A percentile compares a stretch with the other conserved stretches of the same genome.
Evolutionary conservation across 2,888 invertebrate species (phyloP).

Genomic region (Pegoplata infirma): DNA sequence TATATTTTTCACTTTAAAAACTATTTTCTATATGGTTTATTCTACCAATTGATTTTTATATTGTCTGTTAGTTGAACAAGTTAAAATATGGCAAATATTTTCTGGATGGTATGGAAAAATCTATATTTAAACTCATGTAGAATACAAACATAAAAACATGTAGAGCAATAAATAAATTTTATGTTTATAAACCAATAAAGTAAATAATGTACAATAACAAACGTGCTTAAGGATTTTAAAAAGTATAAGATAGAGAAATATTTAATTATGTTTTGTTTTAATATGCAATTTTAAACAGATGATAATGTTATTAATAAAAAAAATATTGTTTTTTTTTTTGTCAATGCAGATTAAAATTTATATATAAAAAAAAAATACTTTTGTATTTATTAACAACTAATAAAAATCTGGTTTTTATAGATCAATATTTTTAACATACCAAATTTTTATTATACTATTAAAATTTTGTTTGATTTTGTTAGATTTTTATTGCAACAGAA

Average conservation of each 20-base stretch:
- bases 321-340: too few species aligned
- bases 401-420: too few species aligned
- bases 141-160: too few species aligned
- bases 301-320: neutral
- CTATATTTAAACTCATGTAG: neutral
- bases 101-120: neutral
- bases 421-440: too few species aligned
- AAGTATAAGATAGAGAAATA: neutral
- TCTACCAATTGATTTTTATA: slow-evolving; percentile 51
- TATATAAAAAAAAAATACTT: too few species aligned
- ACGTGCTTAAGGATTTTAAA: slow-evolving; percentile 18
- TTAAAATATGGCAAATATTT: neutral
- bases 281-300: neutral
- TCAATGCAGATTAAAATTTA: too few species aligned
- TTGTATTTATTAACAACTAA: too few species aligned
- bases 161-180: slow-evolving; percentile 21
- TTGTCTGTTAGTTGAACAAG: slow-evolving; percentile 20
- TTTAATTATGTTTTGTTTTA: neutral
- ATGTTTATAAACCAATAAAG: slow-evolving; percentile 16
- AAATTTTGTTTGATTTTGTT: too few species aligned
- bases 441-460: too few species aligned
- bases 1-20: slow-evolving; percentile 21
- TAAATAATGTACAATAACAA: slow-evolving; percentile 20
- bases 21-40: slow-evolving; percentile 28
- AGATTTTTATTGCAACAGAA: too few species aligned